Base-by-base conservation (phyloP, 2,113 vertebrate genomes). In the Myiozetetes cayanensis region DNA sequence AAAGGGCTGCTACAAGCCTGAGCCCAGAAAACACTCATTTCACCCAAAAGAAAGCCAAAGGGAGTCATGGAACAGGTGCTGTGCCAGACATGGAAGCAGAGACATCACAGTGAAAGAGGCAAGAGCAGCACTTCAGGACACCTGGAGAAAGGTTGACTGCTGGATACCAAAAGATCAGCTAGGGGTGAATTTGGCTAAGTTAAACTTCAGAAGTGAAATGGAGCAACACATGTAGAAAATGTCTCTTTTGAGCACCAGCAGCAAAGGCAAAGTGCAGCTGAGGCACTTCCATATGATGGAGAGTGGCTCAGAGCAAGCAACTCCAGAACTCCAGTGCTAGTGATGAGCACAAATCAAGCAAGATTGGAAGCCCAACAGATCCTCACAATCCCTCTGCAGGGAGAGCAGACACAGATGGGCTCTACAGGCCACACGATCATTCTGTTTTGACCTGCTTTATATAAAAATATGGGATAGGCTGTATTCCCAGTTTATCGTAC, bases 111-210 rank as follows among this genome's bases (percentile, higher is more conserved):
- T 30, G 53, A 55, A 56, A 52, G 31, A 78, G 41, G 43, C 31
- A 71, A 81, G 28, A 12, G 17, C 1, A 12, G 52, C 1, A 3
- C 9, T 49, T 50, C n/a, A 62, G 37, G 14, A 55, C 23, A 37
- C 20, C 11, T 6, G 37, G 22, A 43, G 20, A 72, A 74, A 89
- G 22, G 43, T 44, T 37, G 43, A 37, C 50, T 77, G 59, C 5
- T 14, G 17, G 21, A 84, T 43, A 70, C 37, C 0, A 1, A 2
- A 39, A 20, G 12, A 41, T 0, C 27, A 28, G 31, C 55, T 49
- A 2, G 3, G 23, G 46, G 58, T 25, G 12, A 52, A 44, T 55
- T 0, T 53, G 52, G 43, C 56, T 63, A 24, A 79, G 33, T 85
- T 68, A 61, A 76, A 73, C 21, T 37, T 14, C n/a, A 87, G 31